Percentiles rank a stretch among this genome's conserved stretches.
These are phyloP conservation scores for Agrilus cyanescens DNA, from an alignment of 2,888 invertebrate species.

Conservation along the genomic window DNA sequence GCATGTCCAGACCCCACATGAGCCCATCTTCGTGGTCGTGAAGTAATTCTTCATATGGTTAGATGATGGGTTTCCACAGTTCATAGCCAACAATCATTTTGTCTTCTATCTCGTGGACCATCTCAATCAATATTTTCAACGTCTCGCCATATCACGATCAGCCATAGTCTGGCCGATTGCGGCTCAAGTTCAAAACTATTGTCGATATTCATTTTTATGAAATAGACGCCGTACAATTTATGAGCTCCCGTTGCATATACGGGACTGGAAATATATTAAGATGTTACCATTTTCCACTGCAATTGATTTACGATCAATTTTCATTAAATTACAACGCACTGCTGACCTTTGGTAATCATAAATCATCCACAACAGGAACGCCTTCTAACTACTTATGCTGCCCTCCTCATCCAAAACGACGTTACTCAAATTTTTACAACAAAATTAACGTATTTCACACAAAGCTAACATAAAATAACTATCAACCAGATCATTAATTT, in stretches of 20 bases:
- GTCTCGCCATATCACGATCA: background rate
- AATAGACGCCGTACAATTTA: constrained; percentile 19
- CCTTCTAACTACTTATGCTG: no score
- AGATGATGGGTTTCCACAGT: constrained; percentile 19
- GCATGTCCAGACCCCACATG: no score
- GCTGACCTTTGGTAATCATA: no score
- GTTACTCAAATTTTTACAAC: no score
- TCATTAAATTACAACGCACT: no score
- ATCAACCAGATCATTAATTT: no score
- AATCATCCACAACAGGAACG: no score
- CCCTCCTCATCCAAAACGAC: no score
- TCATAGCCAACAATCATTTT: constrained; percentile 34
- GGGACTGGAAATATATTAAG: constrained; percentile 15
- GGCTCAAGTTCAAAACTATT: constrained; percentile 19
- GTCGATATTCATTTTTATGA: constrained; percentile 13
- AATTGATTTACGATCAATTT: no score
- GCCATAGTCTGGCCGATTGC: constrained; percentile 11
- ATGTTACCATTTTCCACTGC: constrained; percentile 7
- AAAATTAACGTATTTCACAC: no score
- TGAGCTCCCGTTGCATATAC: constrained; percentile 28
- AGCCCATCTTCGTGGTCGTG: constrained; percentile 12
- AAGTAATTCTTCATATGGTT: constrained; percentile 25
- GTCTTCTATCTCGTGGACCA: constrained; percentile 25
- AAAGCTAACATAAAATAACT: no score
- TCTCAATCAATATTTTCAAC: background rate